Evolutionary conservation across 1,140 invertebrate species (phyloP).

Genomic region (Epicauta chinensis): DNA sequence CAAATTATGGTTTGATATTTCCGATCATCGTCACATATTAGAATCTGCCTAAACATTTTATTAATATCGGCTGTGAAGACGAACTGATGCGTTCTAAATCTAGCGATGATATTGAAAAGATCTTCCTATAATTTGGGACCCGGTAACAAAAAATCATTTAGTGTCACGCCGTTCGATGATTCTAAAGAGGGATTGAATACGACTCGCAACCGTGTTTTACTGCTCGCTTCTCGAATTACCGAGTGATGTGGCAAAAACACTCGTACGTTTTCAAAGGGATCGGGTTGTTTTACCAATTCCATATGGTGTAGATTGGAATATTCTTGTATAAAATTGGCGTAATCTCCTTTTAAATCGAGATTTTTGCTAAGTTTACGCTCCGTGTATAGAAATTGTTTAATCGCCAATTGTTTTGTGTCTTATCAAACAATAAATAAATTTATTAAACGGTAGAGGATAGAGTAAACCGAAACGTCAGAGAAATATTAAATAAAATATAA

Average conservation of each 20-base stretch:
- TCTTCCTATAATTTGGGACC: slow-evolving; percentile 35
- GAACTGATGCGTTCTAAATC: slow-evolving; percentile 31
- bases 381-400: slow-evolving; percentile 4
- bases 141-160: slow-evolving; percentile 30
- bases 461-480: too few species aligned
- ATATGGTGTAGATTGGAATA: slow-evolving; percentile 16
- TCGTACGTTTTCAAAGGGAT: background rate
- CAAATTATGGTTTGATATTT: slow-evolving; percentile 40
- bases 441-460: too few species aligned
- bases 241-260: slow-evolving; percentile 4
- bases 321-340: slow-evolving; percentile 21
- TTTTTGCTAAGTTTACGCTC: slow-evolving; percentile 15
- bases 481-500: too few species aligned
- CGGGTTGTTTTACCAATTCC: background rate
- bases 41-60: slow-evolving; percentile 42
- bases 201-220: background rate
- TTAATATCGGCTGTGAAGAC: slow-evolving; percentile 39
- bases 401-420: too few species aligned
- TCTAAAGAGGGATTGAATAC: background rate
- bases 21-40: slow-evolving; percentile 29
- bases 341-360: slow-evolving; percentile 9
- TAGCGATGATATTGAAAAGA: slow-evolving; percentile 31
- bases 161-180: background rate
- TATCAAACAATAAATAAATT: too few species aligned
- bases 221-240: background rate